Percentiles rank a stretch among this genome's conserved stretches.
Evolutionary conservation across 2,888 invertebrate species (phyloP).

Genomic region (Meiosimyza platycephala): DNA sequence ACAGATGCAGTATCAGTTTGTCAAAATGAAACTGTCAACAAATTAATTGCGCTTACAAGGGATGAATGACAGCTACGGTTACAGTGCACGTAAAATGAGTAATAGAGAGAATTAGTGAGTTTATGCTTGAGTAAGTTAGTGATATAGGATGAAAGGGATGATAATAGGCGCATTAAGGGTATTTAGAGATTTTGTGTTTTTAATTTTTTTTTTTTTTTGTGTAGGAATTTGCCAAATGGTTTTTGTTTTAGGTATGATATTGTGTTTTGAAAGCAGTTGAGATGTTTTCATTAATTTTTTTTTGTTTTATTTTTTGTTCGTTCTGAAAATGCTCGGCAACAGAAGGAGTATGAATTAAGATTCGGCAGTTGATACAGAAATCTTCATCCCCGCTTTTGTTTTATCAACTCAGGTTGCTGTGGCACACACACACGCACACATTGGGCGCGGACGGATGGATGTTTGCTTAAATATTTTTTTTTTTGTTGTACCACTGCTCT

Average conservation of each 20-base stretch:
- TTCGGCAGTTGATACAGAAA: constrained; percentile 66
- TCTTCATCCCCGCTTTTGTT: constrained; percentile 46
- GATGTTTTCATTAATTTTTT: constrained; percentile 33
- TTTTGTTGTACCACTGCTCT: too few species aligned
- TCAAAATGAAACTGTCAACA: background rate
- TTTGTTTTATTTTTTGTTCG: constrained; percentile 36
- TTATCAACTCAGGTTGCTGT: too few species aligned
- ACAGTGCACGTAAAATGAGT: background rate
- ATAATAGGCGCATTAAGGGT: constrained; percentile 4
- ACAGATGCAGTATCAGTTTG: constrained; percentile 2
- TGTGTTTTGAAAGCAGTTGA: constrained; percentile 6
- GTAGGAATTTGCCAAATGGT: constrained; percentile 2
- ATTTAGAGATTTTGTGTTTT: constrained; percentile 9
- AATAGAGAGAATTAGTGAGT: background rate
- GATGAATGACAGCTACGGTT: constrained; percentile 3
- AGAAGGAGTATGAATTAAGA: constrained; percentile 66
- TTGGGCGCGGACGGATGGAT: too few species aligned
- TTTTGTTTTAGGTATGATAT: background rate
- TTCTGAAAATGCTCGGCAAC: constrained; percentile 55
- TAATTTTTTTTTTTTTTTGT: constrained; percentile 8
- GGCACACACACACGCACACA: too few species aligned
- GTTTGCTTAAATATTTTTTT: too few species aligned
- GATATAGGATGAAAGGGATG: constrained; percentile 3
- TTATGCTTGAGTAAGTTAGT: background rate
- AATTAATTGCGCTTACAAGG: background rate